Percentiles rank a stretch among this genome's conserved stretches.
phyloP scores from a whole-genome alignment of 2,797 vertebrate species.

The Mormyrops boulengeri region DNA sequence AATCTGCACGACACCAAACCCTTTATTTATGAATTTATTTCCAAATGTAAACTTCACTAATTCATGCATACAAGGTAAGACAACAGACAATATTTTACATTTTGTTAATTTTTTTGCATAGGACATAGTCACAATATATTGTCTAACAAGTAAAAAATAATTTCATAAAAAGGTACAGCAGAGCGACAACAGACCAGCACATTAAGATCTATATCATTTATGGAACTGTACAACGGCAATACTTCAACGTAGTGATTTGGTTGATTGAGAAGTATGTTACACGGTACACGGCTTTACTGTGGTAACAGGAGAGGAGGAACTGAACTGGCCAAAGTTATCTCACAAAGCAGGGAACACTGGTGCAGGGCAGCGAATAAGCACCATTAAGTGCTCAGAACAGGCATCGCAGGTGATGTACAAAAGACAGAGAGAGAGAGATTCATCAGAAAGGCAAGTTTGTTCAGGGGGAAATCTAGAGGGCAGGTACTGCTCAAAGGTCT shows the following conservation, averaged over 20 bases:
- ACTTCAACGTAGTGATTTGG: constrained; percentile 86
- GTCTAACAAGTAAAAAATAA: constrained; percentile 97
- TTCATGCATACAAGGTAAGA: constrained; percentile 98
- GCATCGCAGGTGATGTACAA: constrained; percentile 67
- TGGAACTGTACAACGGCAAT: constrained; percentile 84
- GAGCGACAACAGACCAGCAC: constrained; percentile 84
- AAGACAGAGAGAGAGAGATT: constrained; percentile 39
- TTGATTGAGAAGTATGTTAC: constrained; percentile 63
- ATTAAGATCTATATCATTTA: constrained; percentile 60
- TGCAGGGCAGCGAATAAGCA: constrained; percentile 57
- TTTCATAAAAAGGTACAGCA: constrained; percentile 89
- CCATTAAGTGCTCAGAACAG: constrained; percentile 68
- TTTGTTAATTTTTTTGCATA: constrained; percentile 87
- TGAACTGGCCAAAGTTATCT: constrained; percentile 71
- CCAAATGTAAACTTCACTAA: constrained; percentile 97
- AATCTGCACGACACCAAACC: constrained; percentile 22
- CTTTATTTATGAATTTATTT: constrained; percentile 89
- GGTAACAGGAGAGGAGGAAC: constrained; percentile 53
- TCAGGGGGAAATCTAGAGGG: constrained; percentile 51
- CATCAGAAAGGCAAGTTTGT: constrained; percentile 59
- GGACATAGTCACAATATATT: constrained; percentile 96
- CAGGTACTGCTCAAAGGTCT: constrained; percentile 40
- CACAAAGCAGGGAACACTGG: constrained; percentile 63
- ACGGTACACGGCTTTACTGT: constrained; percentile 57
- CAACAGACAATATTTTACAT: constrained; percentile 83